Evolutionary conservation across 2,888 invertebrate species (phyloP).

Genomic region (Julus scanicus): DNA sequence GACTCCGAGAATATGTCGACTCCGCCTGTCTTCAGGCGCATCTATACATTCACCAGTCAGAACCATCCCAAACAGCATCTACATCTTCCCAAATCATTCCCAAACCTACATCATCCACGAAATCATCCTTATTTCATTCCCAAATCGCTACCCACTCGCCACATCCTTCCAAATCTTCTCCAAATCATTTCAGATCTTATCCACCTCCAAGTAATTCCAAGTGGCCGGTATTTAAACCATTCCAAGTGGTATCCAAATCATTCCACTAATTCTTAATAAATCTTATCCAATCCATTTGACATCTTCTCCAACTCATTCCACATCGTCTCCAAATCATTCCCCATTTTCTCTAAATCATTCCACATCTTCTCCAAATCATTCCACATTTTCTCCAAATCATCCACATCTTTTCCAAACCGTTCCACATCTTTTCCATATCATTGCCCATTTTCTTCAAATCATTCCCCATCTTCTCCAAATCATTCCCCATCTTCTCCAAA

Average conservation of each 20-base stretch:
- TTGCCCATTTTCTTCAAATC: too few relatives aligned
- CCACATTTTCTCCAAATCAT: too few relatives aligned
- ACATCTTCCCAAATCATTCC: neutral
- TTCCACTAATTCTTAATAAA: too few relatives aligned
- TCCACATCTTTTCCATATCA: neutral
- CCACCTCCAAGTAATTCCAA: too few relatives aligned
- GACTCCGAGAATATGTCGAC: neutral
- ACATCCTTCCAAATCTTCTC: neutral
- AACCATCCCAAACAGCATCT: neutral
- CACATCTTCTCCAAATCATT: neutral
- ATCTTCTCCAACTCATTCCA: too few relatives aligned
- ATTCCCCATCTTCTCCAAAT: neutral
- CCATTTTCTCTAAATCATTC: neutral
- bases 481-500: neutral
- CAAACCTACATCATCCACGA: neutral
- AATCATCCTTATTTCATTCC: neutral
- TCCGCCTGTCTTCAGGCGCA: neutral
- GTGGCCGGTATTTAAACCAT: too few relatives aligned
- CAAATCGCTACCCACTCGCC: neutral
- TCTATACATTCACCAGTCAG: neutral
- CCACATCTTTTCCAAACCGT: neutral
- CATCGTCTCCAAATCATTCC: too few relatives aligned
- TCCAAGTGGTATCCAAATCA: too few relatives aligned
- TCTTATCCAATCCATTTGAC: too few relatives aligned
- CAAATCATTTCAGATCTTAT: too few relatives aligned